phyloP scores from a whole-genome alignment of 2,888 invertebrate genomes.

The Tachystola acroxantha region DNA sequence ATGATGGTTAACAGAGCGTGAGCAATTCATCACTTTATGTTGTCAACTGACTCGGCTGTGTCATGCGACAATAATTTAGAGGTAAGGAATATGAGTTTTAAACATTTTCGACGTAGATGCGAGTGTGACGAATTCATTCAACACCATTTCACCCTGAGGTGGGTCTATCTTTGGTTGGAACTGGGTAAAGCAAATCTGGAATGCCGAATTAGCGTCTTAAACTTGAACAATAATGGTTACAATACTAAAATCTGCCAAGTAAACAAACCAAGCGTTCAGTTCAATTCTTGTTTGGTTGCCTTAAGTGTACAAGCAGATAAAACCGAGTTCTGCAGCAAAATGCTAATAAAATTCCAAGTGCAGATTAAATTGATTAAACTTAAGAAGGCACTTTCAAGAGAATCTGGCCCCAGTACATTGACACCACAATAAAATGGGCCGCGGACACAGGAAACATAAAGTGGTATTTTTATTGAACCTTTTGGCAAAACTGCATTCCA shows the following conservation, averaged over 20 bases:
- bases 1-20: conserved; percentile 16
- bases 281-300: too few relatives aligned
- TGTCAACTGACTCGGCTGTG: neutral
- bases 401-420: conserved; percentile 55
- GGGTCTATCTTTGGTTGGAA: too few relatives aligned
- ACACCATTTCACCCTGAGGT: too few relatives aligned
- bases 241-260: too few relatives aligned
- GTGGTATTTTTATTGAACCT: conserved; percentile 64
- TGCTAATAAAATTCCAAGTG: conserved; percentile 29
- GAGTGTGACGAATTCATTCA: too few relatives aligned
- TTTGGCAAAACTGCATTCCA: conserved; percentile 61
- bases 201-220: too few relatives aligned
- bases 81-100: too few relatives aligned
- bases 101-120: too few relatives aligned
- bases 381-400: conserved; percentile 33
- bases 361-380: conserved; percentile 46
- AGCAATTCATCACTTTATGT: conserved; percentile 4
- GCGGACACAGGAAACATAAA: conserved; percentile 71
- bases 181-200: too few relatives aligned
- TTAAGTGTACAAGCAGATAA: neutral
- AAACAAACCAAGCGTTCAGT: too few relatives aligned
- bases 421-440: conserved; percentile 64
- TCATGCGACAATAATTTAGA: too few relatives aligned
- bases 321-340: conserved; percentile 18
- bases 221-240: too few relatives aligned